These are phyloP conservation scores for Pantala flavescens DNA, from an alignment of 1,140 invertebrate genomes.

Conservation along the genomic window DNA sequence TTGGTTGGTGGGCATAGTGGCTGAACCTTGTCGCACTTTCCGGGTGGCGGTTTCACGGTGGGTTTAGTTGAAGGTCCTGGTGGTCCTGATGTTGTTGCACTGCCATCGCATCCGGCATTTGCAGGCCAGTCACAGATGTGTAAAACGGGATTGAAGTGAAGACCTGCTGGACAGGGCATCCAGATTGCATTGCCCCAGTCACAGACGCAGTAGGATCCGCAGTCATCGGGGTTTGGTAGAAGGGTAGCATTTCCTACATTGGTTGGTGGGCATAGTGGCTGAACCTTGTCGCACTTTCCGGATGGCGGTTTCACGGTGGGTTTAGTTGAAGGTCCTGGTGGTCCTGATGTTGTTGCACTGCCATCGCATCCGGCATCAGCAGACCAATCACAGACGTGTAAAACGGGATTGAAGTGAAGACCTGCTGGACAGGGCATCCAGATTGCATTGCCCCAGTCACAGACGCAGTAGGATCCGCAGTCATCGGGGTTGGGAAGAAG, in stretches of 20 bases:
- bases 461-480: constrained; percentile 32
- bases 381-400: constrained; percentile 27
- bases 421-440: constrained; percentile 21
- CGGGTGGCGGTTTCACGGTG: no score
- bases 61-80: no score
- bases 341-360: no score
- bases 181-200: constrained; percentile 26
- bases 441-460: constrained; percentile 25
- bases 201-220: constrained; percentile 30
- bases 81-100: neutral
- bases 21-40: no score
- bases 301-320: no score
- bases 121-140: constrained; percentile 26
- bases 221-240: constrained; percentile 26
- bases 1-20: neutral
- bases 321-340: no score
- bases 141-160: constrained; percentile 23
- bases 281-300: no score
- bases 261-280: neutral
- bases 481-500: constrained; percentile 21
- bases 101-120: constrained; percentile 13
- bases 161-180: constrained; percentile 19
- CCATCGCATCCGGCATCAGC: constrained; percentile 16
- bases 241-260: neutral
- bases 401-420: constrained; percentile 23